Evolutionary conservation across 2,888 invertebrate genomes (phyloP).

Genomic region (Marronus borbonicus): DNA sequence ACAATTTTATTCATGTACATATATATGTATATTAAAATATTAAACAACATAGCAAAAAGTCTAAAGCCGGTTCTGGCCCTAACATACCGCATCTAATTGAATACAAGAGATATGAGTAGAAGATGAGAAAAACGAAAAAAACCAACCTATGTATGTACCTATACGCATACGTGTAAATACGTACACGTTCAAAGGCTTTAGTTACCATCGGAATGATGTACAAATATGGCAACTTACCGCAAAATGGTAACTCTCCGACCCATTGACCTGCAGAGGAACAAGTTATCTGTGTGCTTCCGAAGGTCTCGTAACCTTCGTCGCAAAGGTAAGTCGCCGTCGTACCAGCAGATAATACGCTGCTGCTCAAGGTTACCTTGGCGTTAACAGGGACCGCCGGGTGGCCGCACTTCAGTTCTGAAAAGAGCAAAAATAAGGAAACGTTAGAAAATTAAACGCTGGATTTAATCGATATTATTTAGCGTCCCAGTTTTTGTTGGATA

Average conservation of each 20-base stretch:
- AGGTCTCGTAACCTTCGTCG: conserved; percentile 90
- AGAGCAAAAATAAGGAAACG: not conserved
- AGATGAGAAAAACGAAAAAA: not conserved
- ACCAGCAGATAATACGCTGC: conserved; percentile 73
- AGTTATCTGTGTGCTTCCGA: conserved; percentile 81
- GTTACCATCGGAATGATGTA: not conserved
- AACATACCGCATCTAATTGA: not conserved
- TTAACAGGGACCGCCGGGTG: conserved; percentile 90
- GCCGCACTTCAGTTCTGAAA: conserved; percentile 74
- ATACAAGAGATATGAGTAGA: not conserved
- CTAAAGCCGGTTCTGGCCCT: not conserved
- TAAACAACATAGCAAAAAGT: too few relatives aligned
- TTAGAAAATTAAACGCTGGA: not conserved
- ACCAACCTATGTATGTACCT: not conserved
- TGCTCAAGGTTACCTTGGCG: conserved; percentile 80
- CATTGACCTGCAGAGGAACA: conserved; percentile 84
- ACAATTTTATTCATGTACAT: too few relatives aligned
- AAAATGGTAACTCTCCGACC: conserved; percentile 88
- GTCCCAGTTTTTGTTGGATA: too few relatives aligned
- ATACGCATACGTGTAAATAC: too few relatives aligned
- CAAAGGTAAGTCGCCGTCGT: conserved; percentile 85
- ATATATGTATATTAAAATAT: too few relatives aligned
- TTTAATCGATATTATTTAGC: not conserved
- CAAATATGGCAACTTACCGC: conserved; percentile 76
- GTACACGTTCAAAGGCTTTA: not conserved